phyloP scores from a whole-genome alignment of 1,140 invertebrate genomes.

The Drosophila chauvacae region DNA sequence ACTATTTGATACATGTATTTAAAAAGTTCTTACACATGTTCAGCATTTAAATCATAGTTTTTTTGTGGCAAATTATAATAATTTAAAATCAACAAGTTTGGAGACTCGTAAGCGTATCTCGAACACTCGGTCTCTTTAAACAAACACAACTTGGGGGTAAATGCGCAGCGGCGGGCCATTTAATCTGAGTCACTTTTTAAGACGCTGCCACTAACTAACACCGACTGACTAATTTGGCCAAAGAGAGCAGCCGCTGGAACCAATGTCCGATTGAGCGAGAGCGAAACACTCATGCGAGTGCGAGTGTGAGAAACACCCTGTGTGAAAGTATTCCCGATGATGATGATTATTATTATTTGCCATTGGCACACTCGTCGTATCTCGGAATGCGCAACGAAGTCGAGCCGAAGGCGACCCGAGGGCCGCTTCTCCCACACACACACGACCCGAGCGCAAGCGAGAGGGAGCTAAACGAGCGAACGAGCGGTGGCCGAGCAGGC shows the following conservation, averaged over 20 bases:
- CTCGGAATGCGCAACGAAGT: slow-evolving; percentile 30
- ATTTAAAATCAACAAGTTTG: slow-evolving; percentile 33
- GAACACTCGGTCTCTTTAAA: slow-evolving; percentile 3
- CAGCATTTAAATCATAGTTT: background rate
- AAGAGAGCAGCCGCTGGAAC: slow-evolving; percentile 6
- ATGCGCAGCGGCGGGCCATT: slow-evolving; percentile 27
- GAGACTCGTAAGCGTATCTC: background rate
- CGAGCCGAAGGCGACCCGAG: slow-evolving; percentile 20
- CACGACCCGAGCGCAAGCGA: slow-evolving; percentile 10
- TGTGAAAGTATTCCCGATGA: slow-evolving; percentile 58
- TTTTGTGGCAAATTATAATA: background rate
- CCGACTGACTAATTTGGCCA: slow-evolving; percentile 3
- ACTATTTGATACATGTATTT: background rate
- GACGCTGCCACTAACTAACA: slow-evolving; percentile 29
- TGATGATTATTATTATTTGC: slow-evolving; percentile 58
- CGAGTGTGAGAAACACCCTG: slow-evolving; percentile 54
- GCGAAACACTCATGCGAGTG: background rate
- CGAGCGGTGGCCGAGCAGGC: slow-evolving; percentile 25
- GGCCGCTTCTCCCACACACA: slow-evolving; percentile 29
- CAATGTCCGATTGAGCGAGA: slow-evolving; percentile 21
- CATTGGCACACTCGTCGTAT: slow-evolving; percentile 58
- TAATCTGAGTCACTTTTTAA: slow-evolving; percentile 15
- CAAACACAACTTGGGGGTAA: slow-evolving; percentile 28
- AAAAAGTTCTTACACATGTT: background rate
- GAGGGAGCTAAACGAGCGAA: background rate